Conservation (phyloP, 2,888 invertebrate genomes). For the Dasypogon diadema region DNA sequence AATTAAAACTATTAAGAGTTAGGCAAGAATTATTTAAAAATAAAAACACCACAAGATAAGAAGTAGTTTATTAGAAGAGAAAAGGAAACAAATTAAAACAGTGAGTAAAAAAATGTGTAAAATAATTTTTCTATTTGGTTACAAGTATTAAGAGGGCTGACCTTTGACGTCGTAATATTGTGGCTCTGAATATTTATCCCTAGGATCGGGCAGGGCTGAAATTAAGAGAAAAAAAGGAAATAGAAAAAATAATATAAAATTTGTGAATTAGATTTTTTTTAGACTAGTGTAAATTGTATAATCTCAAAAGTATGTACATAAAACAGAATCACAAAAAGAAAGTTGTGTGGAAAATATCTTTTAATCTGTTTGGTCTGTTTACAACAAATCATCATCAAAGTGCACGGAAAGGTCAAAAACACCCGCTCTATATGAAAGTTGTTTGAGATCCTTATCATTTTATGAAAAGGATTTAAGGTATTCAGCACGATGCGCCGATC, state of each 20-base stretch:
- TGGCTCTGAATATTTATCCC: slow-evolving; percentile 63
- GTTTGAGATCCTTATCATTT: too few relatives aligned
- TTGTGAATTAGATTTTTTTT: slow-evolving; percentile 1
- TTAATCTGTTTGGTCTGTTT: too few relatives aligned
- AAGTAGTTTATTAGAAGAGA: too few relatives aligned
- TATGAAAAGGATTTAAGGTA: too few relatives aligned
- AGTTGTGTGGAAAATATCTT: too few relatives aligned
- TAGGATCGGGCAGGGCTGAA: slow-evolving; percentile 64
- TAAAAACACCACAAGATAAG: not conserved
- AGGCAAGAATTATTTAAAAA: not conserved
- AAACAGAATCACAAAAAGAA: too few relatives aligned
- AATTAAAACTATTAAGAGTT: not conserved
- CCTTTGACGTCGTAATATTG: slow-evolving; percentile 65
- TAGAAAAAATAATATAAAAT: slow-evolving; percentile 42
- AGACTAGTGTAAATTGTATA: not conserved
- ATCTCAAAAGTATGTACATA: too few relatives aligned
- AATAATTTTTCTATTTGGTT: slow-evolving; percentile 4
- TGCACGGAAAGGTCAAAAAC: too few relatives aligned
- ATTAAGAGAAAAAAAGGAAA: slow-evolving; percentile 58
- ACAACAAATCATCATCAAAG: too few relatives aligned
- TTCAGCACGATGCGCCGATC: too few relatives aligned
- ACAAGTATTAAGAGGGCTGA: slow-evolving; percentile 58
- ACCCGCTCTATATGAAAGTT: too few relatives aligned
- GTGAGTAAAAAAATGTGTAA: not conserved
- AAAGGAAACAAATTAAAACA: not conserved